Conservation (phyloP, 2,888 invertebrate genomes). For the Trimorus sp. region DNA sequence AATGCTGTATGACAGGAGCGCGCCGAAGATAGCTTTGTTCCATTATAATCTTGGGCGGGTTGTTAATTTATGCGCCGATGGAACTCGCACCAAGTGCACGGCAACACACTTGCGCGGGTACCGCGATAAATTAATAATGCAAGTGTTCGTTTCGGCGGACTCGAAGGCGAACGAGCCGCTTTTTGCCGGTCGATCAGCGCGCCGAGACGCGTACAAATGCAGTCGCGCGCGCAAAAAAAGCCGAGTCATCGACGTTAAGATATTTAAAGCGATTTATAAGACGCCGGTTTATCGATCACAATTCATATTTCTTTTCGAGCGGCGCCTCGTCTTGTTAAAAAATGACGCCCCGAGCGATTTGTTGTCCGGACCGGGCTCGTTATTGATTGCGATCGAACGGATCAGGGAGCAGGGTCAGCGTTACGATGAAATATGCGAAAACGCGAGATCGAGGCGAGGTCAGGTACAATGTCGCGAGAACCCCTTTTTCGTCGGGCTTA, state of each 20-base stretch:
- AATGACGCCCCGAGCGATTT: slow-evolving; percentile 1
- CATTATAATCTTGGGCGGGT: slow-evolving; percentile 61
- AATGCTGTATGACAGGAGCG: slow-evolving; percentile 52
- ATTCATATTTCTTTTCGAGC: slow-evolving; percentile 27
- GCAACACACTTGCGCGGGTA: slow-evolving; percentile 43
- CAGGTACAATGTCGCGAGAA: not conserved
- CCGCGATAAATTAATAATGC: slow-evolving; percentile 62
- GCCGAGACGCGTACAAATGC: slow-evolving; percentile 16
- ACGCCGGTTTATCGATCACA: slow-evolving; percentile 20
- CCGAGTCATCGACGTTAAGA: slow-evolving; percentile 17
- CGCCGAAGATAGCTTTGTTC: slow-evolving; percentile 61
- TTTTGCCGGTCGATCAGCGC: no score
- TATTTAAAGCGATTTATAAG: slow-evolving; percentile 39
- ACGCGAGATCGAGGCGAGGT: not conserved
- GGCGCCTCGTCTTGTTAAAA: not conserved
- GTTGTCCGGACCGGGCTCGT: slow-evolving; percentile 3
- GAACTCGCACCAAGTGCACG: slow-evolving; percentile 54
- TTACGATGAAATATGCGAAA: slow-evolving; percentile 24
- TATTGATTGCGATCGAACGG: no score
- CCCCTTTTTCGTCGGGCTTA: slow-evolving; percentile 42
- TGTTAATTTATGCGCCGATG: slow-evolving; percentile 63
- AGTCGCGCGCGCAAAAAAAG: not conserved
- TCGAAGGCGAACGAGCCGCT: slow-evolving; percentile 25
- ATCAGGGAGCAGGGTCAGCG: not conserved
- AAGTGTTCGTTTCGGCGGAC: slow-evolving; percentile 44